Evolutionary conservation across 2,797 vertebrate species (phyloP), one percentile per base, ranked within the genome.

Genomic region (Enteromius treurensis): DNA sequence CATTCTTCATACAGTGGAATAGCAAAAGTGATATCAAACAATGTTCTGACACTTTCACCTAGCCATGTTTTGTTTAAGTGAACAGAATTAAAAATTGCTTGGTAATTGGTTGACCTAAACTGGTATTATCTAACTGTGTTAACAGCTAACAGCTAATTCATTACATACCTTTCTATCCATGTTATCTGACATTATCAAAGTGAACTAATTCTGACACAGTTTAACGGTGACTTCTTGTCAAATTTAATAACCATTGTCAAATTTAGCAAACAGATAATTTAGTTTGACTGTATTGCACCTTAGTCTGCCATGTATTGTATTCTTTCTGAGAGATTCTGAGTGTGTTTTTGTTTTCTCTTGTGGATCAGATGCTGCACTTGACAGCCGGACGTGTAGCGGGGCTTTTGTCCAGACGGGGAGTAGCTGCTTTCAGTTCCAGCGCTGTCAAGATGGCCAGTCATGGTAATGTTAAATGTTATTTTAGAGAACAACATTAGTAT

Each of bases 311-410:
- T 60, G 77, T 47, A n/a, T 19, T 23, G 26, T 13, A 6, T 10
- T 64, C 4, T n/a, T 40, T 23, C 53, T 7, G 15, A 26, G 19
- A 3, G 19, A 14, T 26, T 37, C 32, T 49, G 2, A 45, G 10
- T 70, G 23, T 55, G 0, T 13, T 15, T 81, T 47, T 5, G 1
- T 34, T 10, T 47, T 62, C 21, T n/a, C 49, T 68, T 84, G 42
- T 88, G 40, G 89, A 2, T 58, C 90, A 95, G 95, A 95, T 95
- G 94, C 86, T 94, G 76, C 88, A 42, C 3, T 69, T 94, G 88
- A 91, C 90, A 2, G 79, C 88, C 29, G 85, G 87, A 37, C 90
- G 91, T 49, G 47, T 91, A 77, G 88, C 88, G 3, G 64, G 87
- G 47, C 89, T 94, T 67, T 3, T 92, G 85, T 89, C 90, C 42